These are phyloP conservation scores for Pseudobourletiella spinata DNA, from an alignment of 1,140 invertebrate genomes.

Conservation along the genomic window DNA sequence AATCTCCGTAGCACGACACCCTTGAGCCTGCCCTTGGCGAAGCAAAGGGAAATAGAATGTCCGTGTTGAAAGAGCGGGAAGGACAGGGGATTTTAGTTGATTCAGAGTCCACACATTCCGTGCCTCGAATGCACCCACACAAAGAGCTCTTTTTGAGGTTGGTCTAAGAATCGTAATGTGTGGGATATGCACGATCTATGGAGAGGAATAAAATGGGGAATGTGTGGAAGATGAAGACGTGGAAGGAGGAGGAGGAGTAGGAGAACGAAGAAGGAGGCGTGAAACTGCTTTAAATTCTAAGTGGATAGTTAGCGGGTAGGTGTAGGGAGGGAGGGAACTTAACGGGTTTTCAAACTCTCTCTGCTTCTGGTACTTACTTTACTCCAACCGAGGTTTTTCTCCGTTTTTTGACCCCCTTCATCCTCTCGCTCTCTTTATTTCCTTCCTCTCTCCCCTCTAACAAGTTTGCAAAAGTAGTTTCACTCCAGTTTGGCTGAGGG, in stretches of 20 bases:
- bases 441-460: background rate
- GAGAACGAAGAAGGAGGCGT: background rate
- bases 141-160: background rate
- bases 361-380: background rate
- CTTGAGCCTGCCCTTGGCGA: no score
- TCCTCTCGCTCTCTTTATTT: background rate
- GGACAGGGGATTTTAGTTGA: background rate
- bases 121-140: background rate
- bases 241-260: background rate
- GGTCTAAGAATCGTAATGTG: background rate
- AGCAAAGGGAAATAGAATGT: no score
- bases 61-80: no score
- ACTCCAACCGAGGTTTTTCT: conserved; percentile 4
- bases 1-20: no score
- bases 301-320: conserved; percentile 20
- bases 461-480: no score
- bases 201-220: background rate
- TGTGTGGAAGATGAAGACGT: background rate
- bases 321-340: conserved; percentile 1
- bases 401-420: background rate
- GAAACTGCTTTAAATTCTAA: conserved; percentile 25
- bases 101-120: no score
- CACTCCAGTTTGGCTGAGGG: no score
- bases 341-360: conserved; percentile 9
- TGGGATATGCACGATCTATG: no score